Conservation (phyloP, 2,797 vertebrate species). For the Lates japonicus region DNA sequence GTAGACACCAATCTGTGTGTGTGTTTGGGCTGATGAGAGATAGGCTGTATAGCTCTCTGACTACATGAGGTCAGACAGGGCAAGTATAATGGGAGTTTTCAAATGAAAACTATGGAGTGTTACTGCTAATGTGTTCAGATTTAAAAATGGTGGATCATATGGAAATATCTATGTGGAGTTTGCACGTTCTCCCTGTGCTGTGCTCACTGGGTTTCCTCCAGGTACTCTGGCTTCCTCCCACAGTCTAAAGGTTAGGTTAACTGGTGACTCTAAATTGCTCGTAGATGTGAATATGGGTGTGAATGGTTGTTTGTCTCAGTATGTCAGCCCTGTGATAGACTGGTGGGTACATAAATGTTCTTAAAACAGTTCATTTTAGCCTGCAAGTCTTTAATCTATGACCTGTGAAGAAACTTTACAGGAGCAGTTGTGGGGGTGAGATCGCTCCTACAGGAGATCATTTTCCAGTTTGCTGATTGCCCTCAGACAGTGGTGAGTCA, state of each 20-base stretch:
- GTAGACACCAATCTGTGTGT: slow-evolving; percentile 34
- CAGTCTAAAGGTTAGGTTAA: too few species aligned
- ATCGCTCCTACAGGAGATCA: not conserved
- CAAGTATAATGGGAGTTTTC: not conserved
- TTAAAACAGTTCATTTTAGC: not conserved
- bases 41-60: not conserved
- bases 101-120: not conserved
- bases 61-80: not conserved
- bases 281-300: too few species aligned
- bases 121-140: not conserved
- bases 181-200: too few species aligned
- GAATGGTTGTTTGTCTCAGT: too few species aligned
- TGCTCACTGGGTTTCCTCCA: too few species aligned
- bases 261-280: too few species aligned
- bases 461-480: slow-evolving; percentile 13
- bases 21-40: slow-evolving; percentile 29
- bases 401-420: slow-evolving; percentile 7
- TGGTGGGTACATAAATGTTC: not conserved
- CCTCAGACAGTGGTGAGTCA: not conserved
- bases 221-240: too few species aligned
- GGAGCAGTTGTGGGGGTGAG: not conserved
- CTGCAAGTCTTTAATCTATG: not conserved
- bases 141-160: not conserved
- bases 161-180: too few species aligned
- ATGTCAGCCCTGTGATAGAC: too few species aligned